phyloP scores from a whole-genome alignment of 1,140 invertebrate species.

The Leptopilina clavipes region DNA sequence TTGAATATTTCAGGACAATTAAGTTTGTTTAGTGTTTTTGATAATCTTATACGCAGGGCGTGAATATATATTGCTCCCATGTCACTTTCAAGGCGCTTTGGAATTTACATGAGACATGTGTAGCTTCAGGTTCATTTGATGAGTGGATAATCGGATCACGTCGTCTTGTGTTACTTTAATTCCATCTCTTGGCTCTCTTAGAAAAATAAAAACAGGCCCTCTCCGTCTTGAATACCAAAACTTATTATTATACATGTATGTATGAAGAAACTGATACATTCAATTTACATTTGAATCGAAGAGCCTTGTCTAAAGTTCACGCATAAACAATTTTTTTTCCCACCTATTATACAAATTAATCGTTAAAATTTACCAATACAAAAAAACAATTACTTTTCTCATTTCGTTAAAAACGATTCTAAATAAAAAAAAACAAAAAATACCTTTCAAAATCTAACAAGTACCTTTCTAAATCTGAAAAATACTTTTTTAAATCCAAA shows the following conservation, averaged over 20 bases:
- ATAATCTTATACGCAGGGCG: too few species aligned
- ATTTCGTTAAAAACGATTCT: too few species aligned
- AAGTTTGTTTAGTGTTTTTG: not conserved
- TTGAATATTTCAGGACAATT: not conserved
- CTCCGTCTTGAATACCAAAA: not conserved
- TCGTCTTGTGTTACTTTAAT: conserved; percentile 26
- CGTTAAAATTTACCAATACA: too few species aligned
- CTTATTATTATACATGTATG: not conserved
- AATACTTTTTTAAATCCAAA: too few species aligned
- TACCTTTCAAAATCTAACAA: too few species aligned
- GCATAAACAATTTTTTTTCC: too few species aligned
- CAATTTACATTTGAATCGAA: too few species aligned
- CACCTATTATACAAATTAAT: too few species aligned
- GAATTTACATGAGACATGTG: conserved; percentile 20
- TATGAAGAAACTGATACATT: not conserved
- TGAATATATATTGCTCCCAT: not conserved
- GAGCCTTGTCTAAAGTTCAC: too few species aligned
- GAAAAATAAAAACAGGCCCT: not conserved
- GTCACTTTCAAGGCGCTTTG: not conserved
- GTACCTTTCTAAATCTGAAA: too few species aligned
- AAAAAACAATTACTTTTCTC: too few species aligned
- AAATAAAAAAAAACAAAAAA: too few species aligned
- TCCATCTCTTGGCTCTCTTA: not conserved
- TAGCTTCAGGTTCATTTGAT: conserved; percentile 22
- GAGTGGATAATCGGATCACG: conserved; percentile 25